Percentiles rank a stretch among this genome's conserved stretches.
These are phyloP conservation scores for Gastrophryne carolinensis DNA, from an alignment of 2,797 vertebrate species.

Conservation along the genomic window DNA sequence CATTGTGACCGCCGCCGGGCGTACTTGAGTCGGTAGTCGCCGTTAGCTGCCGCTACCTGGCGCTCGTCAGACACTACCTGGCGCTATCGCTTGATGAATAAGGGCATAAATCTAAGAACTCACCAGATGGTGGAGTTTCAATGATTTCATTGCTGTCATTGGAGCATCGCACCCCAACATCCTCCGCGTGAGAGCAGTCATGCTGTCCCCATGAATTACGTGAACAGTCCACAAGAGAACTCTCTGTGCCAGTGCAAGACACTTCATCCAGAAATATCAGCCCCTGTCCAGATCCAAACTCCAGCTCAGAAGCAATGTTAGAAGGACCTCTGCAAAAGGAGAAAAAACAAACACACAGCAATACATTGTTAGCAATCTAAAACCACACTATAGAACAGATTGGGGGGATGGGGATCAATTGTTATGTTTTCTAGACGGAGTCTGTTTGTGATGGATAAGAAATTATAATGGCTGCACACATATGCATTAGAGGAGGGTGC, in stretches of 20 bases:
- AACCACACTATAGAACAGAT: too few relatives aligned
- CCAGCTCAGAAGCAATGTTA: conserved; percentile 58
- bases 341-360: background rate
- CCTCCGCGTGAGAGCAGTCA: conserved; percentile 90
- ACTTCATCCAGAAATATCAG: conserved; percentile 87
- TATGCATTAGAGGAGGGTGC: too few relatives aligned
- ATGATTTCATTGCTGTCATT: conserved; percentile 67
- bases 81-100: too few relatives aligned
- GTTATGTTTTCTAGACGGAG: too few relatives aligned
- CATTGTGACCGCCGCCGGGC: too few relatives aligned
- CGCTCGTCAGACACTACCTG: too few relatives aligned
- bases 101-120: background rate
- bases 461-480: too few relatives aligned
- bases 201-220: conserved; percentile 89
- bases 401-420: too few relatives aligned
- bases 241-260: conserved; percentile 81
- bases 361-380: background rate
- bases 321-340: conserved; percentile 61
- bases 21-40: too few relatives aligned
- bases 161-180: conserved; percentile 81
- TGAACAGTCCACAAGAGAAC: conserved; percentile 81
- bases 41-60: too few relatives aligned
- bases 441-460: too few relatives aligned
- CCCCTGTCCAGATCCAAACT: conserved; percentile 81
- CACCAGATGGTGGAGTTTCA: conserved; percentile 58